Evolutionary conservation across 2,888 invertebrate species (phyloP).

Genomic region (Tinea trinotella): DNA sequence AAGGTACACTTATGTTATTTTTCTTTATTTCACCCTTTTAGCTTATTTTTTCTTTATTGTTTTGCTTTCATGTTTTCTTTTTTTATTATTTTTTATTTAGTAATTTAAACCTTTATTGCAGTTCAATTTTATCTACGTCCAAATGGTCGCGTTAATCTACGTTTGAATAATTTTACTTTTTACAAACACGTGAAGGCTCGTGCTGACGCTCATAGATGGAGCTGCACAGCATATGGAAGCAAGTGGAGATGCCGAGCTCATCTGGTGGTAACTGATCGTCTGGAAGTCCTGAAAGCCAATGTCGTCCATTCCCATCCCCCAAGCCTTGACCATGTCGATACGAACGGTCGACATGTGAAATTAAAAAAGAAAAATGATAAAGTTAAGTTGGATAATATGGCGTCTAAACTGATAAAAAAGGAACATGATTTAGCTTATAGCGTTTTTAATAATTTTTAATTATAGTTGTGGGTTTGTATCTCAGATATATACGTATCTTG

Average conservation of each 20-base stretch:
- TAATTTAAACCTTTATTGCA: slow-evolving; percentile 22
- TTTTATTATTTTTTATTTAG: not conserved
- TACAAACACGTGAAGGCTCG: slow-evolving; percentile 57
- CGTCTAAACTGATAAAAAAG: slow-evolving; percentile 26
- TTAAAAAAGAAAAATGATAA: slow-evolving; percentile 8
- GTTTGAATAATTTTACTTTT: slow-evolving; percentile 55
- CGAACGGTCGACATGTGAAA: slow-evolving; percentile 20
- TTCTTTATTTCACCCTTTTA: not conserved
- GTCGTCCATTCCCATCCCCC: slow-evolving; percentile 49
- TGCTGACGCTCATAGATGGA: slow-evolving; percentile 54
- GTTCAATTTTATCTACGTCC: slow-evolving; percentile 56
- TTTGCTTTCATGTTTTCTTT: slow-evolving; percentile 17
- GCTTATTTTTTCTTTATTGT: slow-evolving; percentile 1
- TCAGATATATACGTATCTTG: too few relatives aligned
- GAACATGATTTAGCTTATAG: slow-evolving; percentile 52
- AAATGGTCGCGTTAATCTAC: slow-evolving; percentile 51
- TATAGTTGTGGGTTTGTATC: too few relatives aligned
- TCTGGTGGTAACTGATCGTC: slow-evolving; percentile 52
- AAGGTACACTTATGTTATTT: not conserved
- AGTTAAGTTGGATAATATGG: not conserved
- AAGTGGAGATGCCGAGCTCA: slow-evolving; percentile 58
- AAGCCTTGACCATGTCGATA: slow-evolving; percentile 23
- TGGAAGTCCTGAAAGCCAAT: slow-evolving; percentile 52
- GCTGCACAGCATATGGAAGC: slow-evolving; percentile 55
- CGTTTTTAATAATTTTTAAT: slow-evolving; percentile 39